These are phyloP conservation scores for Hormaphis cornu DNA, from an alignment of 1,140 invertebrate genomes.

Conservation along the genomic window DNA sequence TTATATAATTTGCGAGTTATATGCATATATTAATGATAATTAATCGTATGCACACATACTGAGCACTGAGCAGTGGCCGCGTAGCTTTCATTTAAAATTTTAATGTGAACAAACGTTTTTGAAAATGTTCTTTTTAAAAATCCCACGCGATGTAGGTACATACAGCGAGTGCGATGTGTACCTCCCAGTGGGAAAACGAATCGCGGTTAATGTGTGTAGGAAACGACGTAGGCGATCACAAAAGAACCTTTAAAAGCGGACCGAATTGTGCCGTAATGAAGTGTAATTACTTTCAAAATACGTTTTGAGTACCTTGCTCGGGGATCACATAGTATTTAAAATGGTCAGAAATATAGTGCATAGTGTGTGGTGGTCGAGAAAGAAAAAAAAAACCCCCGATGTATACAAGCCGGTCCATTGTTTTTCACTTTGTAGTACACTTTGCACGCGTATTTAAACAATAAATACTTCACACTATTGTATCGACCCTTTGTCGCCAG, in stretches of 20 bases:
- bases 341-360: not conserved
- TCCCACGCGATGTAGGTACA: not conserved
- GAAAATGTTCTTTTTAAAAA: not conserved
- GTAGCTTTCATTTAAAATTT: not conserved
- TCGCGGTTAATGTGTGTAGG: not conserved
- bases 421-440: constrained; percentile 10
- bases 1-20: not conserved
- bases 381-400: not conserved
- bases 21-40: no score
- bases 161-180: no score
- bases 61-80: not conserved
- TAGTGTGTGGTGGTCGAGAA: not conserved
- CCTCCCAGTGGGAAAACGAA: not conserved
- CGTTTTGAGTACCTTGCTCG: not conserved
- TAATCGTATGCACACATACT: no score
- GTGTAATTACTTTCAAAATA: constrained; percentile 25
- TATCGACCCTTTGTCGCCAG: constrained; percentile 18
- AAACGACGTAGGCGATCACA: not conserved
- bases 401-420: constrained; percentile 4
- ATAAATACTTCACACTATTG: constrained; percentile 31
- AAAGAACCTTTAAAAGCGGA: constrained; percentile 16
- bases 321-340: not conserved
- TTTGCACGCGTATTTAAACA: not conserved
- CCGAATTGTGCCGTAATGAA: constrained; percentile 1
- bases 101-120: no score